These are phyloP conservation scores for Hypotaenidia okinawae DNA, from an alignment of 2,797 vertebrate species.

Conservation along the genomic window DNA sequence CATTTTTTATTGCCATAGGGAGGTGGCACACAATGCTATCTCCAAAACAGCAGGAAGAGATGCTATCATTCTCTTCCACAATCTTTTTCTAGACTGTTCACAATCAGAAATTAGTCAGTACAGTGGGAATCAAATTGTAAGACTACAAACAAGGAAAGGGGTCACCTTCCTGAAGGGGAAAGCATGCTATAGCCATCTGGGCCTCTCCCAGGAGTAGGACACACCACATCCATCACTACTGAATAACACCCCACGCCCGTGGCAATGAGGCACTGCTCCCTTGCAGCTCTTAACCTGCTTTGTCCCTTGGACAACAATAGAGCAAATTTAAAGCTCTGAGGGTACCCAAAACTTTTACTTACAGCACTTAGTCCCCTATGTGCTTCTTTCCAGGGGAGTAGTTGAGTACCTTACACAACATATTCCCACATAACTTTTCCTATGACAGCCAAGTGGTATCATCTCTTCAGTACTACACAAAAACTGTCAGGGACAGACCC, in stretches of 20 bases:
- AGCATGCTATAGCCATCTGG: no score
- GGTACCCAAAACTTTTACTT: background rate
- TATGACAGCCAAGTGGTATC: background rate
- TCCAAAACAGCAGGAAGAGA: constrained; percentile 52
- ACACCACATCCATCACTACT: background rate
- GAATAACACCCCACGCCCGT: fast-evolving
- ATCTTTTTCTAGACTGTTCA: background rate
- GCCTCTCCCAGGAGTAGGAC: background rate
- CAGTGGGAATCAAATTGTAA: background rate
- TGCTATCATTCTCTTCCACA: background rate
- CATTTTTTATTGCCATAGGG: constrained; percentile 35
- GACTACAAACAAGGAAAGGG: background rate
- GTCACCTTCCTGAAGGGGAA: background rate
- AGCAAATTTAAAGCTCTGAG: fast-evolving
- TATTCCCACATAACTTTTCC: background rate
- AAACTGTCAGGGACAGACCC: background rate
- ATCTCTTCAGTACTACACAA: background rate
- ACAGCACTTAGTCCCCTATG: fast-evolving
- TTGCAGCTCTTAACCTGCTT: background rate
- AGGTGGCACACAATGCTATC: constrained; percentile 30
- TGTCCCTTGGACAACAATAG: background rate
- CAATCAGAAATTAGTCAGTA: background rate
- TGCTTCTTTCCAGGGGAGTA: background rate
- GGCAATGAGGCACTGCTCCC: background rate
- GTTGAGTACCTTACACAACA: background rate